A percentile compares a stretch with the other conserved stretches of the same genome.
Evolutionary conservation across 2,888 invertebrate species (phyloP).

Genomic region (Tipula vernalis): DNA sequence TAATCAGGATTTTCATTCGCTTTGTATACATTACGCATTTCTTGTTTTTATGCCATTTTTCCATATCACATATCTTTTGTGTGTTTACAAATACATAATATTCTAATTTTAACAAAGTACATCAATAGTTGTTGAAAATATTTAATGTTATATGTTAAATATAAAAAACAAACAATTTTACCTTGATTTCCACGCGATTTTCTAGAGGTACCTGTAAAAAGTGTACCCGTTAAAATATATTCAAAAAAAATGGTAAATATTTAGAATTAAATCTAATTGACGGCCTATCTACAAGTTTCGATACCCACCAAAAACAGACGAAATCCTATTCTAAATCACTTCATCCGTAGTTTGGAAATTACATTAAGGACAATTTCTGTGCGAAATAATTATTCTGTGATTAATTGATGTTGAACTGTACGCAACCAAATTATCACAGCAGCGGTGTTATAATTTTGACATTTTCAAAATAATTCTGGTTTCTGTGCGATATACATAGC

Average conservation of each 20-base stretch:
- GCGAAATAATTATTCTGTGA: too few relatives aligned
- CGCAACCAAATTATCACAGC: too few relatives aligned
- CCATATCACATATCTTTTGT: not conserved
- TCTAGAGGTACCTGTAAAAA: not conserved
- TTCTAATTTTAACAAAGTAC: not conserved
- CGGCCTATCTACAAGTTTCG: too few relatives aligned
- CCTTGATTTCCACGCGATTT: not conserved
- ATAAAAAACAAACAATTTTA: not conserved
- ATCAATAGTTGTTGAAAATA: not conserved
- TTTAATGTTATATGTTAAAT: not conserved
- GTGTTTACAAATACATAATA: not conserved
- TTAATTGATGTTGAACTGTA: too few relatives aligned
- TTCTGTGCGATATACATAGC: too few relatives aligned
- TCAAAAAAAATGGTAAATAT: not conserved
- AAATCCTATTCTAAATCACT: too few relatives aligned
- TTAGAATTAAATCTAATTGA: not conserved
- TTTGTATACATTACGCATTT: not conserved
- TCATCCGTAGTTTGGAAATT: too few relatives aligned
- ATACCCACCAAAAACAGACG: too few relatives aligned
- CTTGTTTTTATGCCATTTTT: not conserved
- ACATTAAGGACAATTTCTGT: too few relatives aligned
- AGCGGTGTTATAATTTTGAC: too few relatives aligned
- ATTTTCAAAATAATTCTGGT: too few relatives aligned
- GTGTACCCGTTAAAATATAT: not conserved
- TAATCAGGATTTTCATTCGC: not conserved